Percentiles rank a stretch among this genome's conserved stretches.
Conservation (phyloP, 2,888 invertebrate species). For the Caenorhabditis sp. region DNA sequence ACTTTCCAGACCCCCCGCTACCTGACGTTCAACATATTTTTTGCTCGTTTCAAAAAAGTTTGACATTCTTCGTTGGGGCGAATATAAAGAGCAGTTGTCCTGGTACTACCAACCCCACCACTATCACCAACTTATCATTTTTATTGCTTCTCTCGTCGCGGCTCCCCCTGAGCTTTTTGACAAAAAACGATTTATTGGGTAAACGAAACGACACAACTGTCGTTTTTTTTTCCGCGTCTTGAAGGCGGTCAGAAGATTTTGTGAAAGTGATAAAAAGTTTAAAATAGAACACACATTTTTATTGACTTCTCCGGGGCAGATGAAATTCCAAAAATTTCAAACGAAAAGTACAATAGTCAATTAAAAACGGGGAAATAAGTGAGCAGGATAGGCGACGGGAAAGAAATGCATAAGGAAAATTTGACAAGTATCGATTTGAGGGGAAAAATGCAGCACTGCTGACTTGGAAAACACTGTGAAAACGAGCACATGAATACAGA, state of each 20-base stretch:
- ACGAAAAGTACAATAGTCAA: conserved; percentile 7
- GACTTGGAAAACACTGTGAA: background rate
- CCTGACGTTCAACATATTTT: conserved; percentile 3
- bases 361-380: conserved; percentile 35
- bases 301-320: conserved; percentile 33
- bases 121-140: conserved; percentile 64
- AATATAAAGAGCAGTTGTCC: conserved; percentile 42
- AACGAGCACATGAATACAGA: background rate
- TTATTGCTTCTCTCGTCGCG: conserved; percentile 21
- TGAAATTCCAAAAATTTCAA: background rate
- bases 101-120: conserved; percentile 50
- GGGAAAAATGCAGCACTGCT: conserved; percentile 22
- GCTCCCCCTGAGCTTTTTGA: conserved; percentile 28
- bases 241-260: conserved; percentile 15
- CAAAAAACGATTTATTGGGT: conserved; percentile 53
- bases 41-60: conserved; percentile 8
- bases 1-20: background rate
- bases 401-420: conserved; percentile 43
- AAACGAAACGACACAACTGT: conserved; percentile 54
- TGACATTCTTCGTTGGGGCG: conserved; percentile 11
- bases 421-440: conserved; percentile 48
- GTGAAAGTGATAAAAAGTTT: conserved; percentile 1
- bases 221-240: conserved; percentile 9
- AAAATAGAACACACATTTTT: conserved; percentile 25
- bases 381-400: conserved; percentile 38